Conservation (phyloP, 2,113 vertebrate genomes). For the Charina bottae region DNA sequence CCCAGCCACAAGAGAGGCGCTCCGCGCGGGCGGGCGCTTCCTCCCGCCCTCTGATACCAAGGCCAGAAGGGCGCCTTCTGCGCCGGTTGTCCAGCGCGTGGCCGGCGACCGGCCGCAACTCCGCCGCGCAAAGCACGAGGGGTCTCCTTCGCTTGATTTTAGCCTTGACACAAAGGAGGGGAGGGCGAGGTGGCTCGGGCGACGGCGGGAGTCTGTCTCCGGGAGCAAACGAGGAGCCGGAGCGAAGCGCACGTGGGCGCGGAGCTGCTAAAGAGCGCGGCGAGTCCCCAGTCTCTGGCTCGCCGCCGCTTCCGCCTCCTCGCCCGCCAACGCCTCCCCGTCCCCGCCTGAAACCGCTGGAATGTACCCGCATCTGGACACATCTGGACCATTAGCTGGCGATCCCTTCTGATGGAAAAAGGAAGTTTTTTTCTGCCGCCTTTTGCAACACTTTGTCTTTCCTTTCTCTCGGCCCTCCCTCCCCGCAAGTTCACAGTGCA, state of each 20-base stretch:
- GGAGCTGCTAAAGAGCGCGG: neutral
- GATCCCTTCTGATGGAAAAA: slow-evolving; percentile 50
- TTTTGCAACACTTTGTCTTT: neutral
- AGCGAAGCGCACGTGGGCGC: neutral
- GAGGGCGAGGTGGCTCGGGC: neutral
- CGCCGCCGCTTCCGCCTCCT: neutral
- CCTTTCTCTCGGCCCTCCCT: neutral
- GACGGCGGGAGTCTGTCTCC: neutral
- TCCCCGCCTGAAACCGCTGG: neutral
- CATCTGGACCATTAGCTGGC: neutral
- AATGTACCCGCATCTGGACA: neutral
- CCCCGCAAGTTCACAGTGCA: neutral
- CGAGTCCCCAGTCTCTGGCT: neutral
- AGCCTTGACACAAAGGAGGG: neutral
- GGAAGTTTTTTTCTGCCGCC: slow-evolving; percentile 27
- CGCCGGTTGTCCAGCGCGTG: neutral
- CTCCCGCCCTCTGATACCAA: neutral
- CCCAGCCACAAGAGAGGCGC: neutral
- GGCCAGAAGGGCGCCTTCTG: neutral
- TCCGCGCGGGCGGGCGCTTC: neutral
- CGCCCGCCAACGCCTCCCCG: too few species aligned
- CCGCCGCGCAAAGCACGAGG: neutral
- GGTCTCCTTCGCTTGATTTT: neutral
- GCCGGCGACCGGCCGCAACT: neutral
- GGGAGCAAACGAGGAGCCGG: neutral